phyloP scores from a whole-genome alignment of 2,113 vertebrate species.

The Takifugu flavidus region DNA sequence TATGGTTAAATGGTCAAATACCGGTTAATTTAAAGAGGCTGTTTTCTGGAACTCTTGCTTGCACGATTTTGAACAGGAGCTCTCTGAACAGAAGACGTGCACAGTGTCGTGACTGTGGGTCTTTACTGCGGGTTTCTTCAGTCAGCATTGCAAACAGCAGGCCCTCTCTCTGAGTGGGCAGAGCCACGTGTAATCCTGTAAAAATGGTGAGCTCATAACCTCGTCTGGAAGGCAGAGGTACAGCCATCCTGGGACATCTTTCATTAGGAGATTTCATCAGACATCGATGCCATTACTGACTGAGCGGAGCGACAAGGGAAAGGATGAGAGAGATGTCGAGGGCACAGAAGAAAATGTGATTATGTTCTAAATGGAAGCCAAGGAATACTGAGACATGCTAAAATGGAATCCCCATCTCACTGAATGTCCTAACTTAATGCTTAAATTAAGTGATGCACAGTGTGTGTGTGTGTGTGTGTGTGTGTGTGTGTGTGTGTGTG shows the following conservation, averaged over 20 bases:
- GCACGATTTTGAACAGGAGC: background rate
- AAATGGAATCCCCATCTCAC: background rate
- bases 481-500: too few relatives aligned
- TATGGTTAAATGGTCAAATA: background rate
- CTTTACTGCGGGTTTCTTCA: slow-evolving; percentile 46
- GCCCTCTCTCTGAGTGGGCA: slow-evolving; percentile 74
- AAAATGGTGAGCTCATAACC: slow-evolving; percentile 67
- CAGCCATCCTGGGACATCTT: slow-evolving; percentile 53
- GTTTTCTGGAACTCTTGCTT: background rate
- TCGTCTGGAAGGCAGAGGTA: slow-evolving; percentile 64
- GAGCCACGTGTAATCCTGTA: slow-evolving; percentile 73
- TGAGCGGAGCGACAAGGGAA: slow-evolving; percentile 22
- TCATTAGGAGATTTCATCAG: slow-evolving; percentile 73
- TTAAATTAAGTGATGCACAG: too few relatives aligned
- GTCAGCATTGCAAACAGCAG: slow-evolving; percentile 61
- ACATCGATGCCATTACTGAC: slow-evolving; percentile 66
- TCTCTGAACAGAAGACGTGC: slow-evolving; percentile 22
- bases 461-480: background rate
- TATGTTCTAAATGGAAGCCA: background rate
- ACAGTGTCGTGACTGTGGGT: slow-evolving; percentile 27
- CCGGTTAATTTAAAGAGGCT: too few relatives aligned
- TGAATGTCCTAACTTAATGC: background rate
- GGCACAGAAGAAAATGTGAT: slow-evolving; percentile 1
- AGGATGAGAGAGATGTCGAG: slow-evolving; percentile 8
- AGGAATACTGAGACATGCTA: background rate